Conservation (phyloP, 2,797 vertebrate genomes). For the Sebastes wilsoni region DNA sequence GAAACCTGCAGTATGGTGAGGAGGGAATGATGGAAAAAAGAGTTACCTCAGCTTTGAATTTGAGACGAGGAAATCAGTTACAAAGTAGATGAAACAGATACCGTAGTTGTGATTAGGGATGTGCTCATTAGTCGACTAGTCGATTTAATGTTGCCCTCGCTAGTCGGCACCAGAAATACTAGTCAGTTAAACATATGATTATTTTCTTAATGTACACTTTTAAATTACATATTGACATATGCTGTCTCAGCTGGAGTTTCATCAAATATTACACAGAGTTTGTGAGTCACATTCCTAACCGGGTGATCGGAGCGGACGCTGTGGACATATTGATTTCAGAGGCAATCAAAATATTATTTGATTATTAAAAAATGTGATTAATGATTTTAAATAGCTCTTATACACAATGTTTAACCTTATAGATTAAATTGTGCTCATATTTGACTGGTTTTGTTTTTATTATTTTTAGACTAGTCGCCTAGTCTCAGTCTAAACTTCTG, state of each 20-base stretch:
- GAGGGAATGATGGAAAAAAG: not conserved
- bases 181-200: too few species aligned
- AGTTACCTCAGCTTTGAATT: not conserved
- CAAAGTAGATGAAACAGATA: not conserved
- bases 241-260: not conserved
- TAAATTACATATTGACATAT: too few species aligned
- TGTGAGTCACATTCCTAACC: not conserved
- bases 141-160: not conserved
- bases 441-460: not conserved
- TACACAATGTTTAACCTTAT: not conserved
- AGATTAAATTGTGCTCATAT: not conserved
- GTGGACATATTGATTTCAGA: not conserved
- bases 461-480: not conserved
- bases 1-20: conserved; percentile 1
- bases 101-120: not conserved
- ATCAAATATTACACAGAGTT: not conserved
- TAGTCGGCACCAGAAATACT: too few species aligned
- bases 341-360: not conserved
- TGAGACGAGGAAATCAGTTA: not conserved
- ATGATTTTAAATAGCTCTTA: not conserved
- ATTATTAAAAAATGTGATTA: not conserved
- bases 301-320: not conserved
- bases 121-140: not conserved
- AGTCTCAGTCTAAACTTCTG: not conserved
- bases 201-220: too few species aligned